Evolutionary conservation across 2,113 vertebrate species (phyloP).

Genomic region (Pomatorhinus ruficollis): DNA sequence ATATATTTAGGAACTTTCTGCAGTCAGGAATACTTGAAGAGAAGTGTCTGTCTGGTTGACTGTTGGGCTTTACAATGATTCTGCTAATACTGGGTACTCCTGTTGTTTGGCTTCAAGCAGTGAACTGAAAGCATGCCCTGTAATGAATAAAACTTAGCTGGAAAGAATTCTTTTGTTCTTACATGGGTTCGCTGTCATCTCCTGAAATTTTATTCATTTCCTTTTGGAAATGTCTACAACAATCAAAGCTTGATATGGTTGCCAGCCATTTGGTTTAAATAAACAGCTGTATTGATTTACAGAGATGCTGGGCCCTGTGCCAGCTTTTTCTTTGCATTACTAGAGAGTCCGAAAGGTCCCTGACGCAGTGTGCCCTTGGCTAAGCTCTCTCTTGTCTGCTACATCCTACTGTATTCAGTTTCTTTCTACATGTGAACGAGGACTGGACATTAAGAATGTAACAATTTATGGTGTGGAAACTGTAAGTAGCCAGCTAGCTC

Average conservation of each 20-base stretch:
- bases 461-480: slow-evolving; percentile 46
- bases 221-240: slow-evolving; percentile 37
- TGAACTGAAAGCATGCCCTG: slow-evolving; percentile 26
- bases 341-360: background rate
- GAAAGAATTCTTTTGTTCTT: slow-evolving; percentile 43
- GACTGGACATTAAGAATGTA: background rate
- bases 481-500: slow-evolving; percentile 12
- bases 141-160: slow-evolving; percentile 16
- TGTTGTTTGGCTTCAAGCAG: slow-evolving; percentile 11
- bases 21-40: background rate
- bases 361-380: background rate
- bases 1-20: background rate
- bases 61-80: background rate
- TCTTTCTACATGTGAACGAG: background rate
- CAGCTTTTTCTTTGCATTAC: background rate
- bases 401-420: background rate
- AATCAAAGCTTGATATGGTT: background rate
- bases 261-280: slow-evolving; percentile 60
- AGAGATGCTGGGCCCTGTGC: slow-evolving; percentile 6
- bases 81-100: background rate
- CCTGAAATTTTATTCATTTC: slow-evolving; percentile 48
- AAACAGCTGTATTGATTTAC: slow-evolving; percentile 43
- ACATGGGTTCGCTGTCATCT: slow-evolving; percentile 44
- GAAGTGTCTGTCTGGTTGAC: background rate
- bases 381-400: background rate